Conservation (phyloP, 2,113 vertebrate genomes). For the Proterorhinus semilunaris region DNA sequence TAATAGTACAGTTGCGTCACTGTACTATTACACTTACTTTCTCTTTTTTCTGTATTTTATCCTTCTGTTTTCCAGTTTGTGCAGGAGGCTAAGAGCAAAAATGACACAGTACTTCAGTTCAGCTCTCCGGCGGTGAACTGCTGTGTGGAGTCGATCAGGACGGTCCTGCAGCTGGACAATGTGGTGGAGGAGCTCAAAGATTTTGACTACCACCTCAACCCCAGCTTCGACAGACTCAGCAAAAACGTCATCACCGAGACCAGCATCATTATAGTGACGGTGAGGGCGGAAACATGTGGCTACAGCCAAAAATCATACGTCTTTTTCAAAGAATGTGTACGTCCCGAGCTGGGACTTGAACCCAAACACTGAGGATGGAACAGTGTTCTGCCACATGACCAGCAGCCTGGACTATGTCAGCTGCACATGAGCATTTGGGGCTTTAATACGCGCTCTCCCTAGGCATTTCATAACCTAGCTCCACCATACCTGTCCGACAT, state of each 20-base stretch:
- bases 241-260: constrained; percentile 68
- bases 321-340: too few relatives aligned
- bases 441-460: too few relatives aligned
- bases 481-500: too few relatives aligned
- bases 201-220: constrained; percentile 85
- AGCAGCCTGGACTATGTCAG: too few relatives aligned
- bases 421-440: too few relatives aligned
- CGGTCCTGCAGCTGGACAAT: constrained; percentile 84
- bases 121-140: constrained; percentile 78
- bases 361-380: too few relatives aligned
- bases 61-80: constrained; percentile 66
- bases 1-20: too few relatives aligned
- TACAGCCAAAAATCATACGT: neutral
- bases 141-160: constrained; percentile 71
- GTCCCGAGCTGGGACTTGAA: too few relatives aligned
- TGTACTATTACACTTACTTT: too few relatives aligned
- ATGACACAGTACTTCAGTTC: constrained; percentile 83
- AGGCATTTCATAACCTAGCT: too few relatives aligned
- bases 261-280: constrained; percentile 71
- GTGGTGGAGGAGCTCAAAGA: constrained; percentile 70
- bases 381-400: too few relatives aligned
- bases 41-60: neutral
- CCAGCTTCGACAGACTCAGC: constrained; percentile 74
- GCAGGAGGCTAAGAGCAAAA: constrained; percentile 48
- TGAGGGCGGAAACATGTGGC: constrained; percentile 21